Conservation (phyloP, 2,888 invertebrate genomes). For the Hydriomena furcata region DNA sequence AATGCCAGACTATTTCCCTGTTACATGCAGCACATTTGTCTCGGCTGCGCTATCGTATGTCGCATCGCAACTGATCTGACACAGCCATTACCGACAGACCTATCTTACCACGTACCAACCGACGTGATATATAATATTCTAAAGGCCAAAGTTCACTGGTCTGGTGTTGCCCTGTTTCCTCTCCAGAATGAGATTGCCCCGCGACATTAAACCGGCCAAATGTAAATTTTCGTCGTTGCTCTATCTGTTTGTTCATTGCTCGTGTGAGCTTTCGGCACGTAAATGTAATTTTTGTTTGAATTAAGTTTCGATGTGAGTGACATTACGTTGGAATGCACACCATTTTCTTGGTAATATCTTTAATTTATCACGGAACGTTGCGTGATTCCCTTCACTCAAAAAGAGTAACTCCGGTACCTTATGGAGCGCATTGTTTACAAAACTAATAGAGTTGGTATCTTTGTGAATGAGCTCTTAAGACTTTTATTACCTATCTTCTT, state of each 20-base stretch:
- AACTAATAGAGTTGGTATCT: not conserved
- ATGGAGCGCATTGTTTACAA: slow-evolving; percentile 22
- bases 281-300: slow-evolving; percentile 26
- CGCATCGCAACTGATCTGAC: slow-evolving; percentile 67
- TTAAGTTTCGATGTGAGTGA: slow-evolving; percentile 16
- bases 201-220: slow-evolving; percentile 79
- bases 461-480: too few relatives aligned
- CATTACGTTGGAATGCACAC: slow-evolving; percentile 21
- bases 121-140: slow-evolving; percentile 40
- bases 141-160: slow-evolving; percentile 57
- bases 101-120: slow-evolving; percentile 34
- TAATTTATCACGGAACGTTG: slow-evolving; percentile 44
- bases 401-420: slow-evolving; percentile 44
- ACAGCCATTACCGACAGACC: slow-evolving; percentile 53
- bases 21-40: slow-evolving; percentile 74
- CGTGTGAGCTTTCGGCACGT: slow-evolving; percentile 37
- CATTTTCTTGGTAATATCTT: slow-evolving; percentile 19
- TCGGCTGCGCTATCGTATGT: slow-evolving; percentile 67
- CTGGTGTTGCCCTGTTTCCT: slow-evolving; percentile 62
- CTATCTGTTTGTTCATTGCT: slow-evolving; percentile 64
- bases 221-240: slow-evolving; percentile 78
- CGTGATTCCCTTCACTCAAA: slow-evolving; percentile 64
- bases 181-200: slow-evolving; percentile 76
- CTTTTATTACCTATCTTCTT: too few relatives aligned
- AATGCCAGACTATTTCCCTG: slow-evolving; percentile 48